phyloP scores from a whole-genome alignment of 1,140 invertebrate species.

The Tetranychus urticae region DNA sequence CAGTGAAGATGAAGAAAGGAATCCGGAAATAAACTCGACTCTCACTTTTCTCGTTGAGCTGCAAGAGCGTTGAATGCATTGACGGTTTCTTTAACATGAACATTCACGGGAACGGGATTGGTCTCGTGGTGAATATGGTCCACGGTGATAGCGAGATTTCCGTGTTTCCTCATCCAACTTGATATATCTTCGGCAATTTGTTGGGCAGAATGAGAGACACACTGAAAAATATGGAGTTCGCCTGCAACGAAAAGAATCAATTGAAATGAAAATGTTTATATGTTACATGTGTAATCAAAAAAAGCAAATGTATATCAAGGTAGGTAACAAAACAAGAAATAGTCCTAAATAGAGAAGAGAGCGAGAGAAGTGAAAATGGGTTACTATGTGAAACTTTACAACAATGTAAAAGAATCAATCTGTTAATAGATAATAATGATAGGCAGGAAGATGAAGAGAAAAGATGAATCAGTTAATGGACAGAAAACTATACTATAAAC shows the following conservation, averaged over 20 bases:
- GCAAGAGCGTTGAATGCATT: slow-evolving; percentile 28
- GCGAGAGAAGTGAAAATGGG: background rate
- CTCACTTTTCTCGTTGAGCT: slow-evolving; percentile 17
- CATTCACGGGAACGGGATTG: background rate
- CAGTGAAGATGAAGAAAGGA: background rate
- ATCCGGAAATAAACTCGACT: background rate
- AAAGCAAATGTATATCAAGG: background rate
- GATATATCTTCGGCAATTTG: slow-evolving; percentile 66
- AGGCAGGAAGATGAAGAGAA: no score
- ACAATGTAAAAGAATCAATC: background rate
- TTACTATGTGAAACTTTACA: background rate
- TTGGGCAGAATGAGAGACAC: slow-evolving; percentile 34
- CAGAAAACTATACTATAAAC: no score
- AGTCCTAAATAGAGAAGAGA: background rate
- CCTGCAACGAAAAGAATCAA: slow-evolving; percentile 25
- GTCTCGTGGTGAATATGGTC: background rate
- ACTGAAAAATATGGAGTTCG: slow-evolving; percentile 97
- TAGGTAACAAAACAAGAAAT: background rate
- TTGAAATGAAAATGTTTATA: background rate
- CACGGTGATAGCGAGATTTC: slow-evolving; percentile 16
- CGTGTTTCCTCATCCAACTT: slow-evolving; percentile 34
- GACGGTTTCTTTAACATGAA: slow-evolving; percentile 32
- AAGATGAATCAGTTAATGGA: no score
- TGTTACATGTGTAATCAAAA: background rate
- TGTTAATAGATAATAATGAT: no score